A percentile compares a stretch with the other conserved stretches of the same genome.
phyloP scores from a whole-genome alignment of 35 echinoderm and acorn worm species.

The Eucidaris tribuloides region DNA sequence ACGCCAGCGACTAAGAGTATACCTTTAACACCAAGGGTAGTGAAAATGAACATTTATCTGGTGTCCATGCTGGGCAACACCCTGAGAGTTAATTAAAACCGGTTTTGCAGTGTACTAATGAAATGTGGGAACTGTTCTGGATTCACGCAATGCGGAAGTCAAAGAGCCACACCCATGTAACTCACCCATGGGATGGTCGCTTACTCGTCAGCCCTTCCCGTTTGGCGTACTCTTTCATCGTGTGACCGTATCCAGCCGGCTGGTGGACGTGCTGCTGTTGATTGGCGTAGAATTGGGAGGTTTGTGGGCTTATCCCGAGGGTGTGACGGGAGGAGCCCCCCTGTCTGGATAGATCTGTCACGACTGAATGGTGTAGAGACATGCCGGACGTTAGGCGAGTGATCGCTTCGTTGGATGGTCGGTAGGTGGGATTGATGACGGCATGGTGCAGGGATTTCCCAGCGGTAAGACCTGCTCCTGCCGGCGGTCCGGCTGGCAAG shows the following conservation, averaged over 20 bases:
- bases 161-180: not conserved
- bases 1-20: too few relatives aligned
- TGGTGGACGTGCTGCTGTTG: constrained; percentile 43
- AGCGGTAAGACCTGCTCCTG: not conserved
- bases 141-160: not conserved
- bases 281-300: not conserved
- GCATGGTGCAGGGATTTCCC: constrained; percentile 18
- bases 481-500: not conserved
- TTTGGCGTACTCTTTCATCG: constrained; percentile 38
- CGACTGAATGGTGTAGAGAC: too few relatives aligned
- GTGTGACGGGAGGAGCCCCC: too few relatives aligned
- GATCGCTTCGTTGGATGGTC: too few relatives aligned
- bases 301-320: constrained; percentile 14
- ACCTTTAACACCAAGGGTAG: not conserved
- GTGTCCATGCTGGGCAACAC: too few relatives aligned
- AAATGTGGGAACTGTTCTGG: not conserved
- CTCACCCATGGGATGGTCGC: not conserved
- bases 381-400: too few relatives aligned
- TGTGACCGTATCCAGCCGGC: constrained; percentile 57
- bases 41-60: not conserved
- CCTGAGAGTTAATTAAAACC: too few relatives aligned
- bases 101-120: not conserved
- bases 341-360: too few relatives aligned
- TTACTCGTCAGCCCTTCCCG: not conserved
- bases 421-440: not conserved